Evolutionary conservation across 2,888 invertebrate genomes (phyloP), one percentile per base, ranked within the genome.

Genomic region (Ethmia dodecea): DNA sequence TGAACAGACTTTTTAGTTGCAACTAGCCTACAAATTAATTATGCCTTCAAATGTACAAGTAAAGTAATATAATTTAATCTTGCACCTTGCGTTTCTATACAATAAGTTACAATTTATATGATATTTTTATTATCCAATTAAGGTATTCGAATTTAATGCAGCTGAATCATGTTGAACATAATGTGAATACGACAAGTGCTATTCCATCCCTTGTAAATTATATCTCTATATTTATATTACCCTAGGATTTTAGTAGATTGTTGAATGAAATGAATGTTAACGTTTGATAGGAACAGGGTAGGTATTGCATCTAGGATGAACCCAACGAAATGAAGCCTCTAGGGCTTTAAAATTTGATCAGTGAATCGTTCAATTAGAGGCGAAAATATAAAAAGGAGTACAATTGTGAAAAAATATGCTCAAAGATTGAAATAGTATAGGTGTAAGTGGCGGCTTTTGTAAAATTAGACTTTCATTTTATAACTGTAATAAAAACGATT

Each of bases 251-350:
- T 43, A 42, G 40, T 33, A 13, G 26, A 38, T 42, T 35, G 37
- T 38, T 60, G 48, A 39, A 37, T 28, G 16, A 33, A 26, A 53
- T 61, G 57, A 59, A 60, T 55, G 65, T 64, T 66, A 56, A 61
- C 45, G 52, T 60, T 60, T 64, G 60, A 60, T 70, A 68, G 65
- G 55, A 55, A 77, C 77, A 79, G 79, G 79, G 75, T 78, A 77
- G 74, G 70, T 69, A 52, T 60, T 56, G 63, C 68, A 62, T 69
- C 65, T 62, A 69, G 66, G 65, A 64, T 65, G 68, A 75, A 55
- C 72, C 73, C 74, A 75, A 73, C 70, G 74, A 75, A 72, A 51
- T 49, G 52, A 67, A 60, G 63, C 45, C 43, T 54, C 39, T 63
- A 63, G 42, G 45, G 42, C 48, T 38, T 49, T 43, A 35, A 49